A percentile compares a stretch with the other conserved stretches of the same genome.
phyloP scores from a whole-genome alignment of 2,797 vertebrate species.

The Pseudochaenichthys georgianus region DNA sequence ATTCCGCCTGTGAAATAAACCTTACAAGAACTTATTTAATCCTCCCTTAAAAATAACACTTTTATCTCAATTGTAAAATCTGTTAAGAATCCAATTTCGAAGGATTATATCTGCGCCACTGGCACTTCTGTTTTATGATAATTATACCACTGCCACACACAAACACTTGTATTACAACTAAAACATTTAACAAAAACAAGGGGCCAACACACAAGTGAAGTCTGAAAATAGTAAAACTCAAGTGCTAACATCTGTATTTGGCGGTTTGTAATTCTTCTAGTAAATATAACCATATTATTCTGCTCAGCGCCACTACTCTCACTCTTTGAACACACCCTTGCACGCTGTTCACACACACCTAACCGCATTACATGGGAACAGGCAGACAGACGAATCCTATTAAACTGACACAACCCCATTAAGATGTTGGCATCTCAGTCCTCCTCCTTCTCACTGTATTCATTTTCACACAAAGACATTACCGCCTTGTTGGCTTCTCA shows the following conservation, averaged over 20 bases:
- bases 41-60: background rate
- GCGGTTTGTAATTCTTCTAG: background rate
- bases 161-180: conserved; percentile 6
- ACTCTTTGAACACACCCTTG: conserved; percentile 5
- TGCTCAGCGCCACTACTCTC: background rate
- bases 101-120: background rate
- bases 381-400: conserved; percentile 36
- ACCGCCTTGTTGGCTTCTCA: conserved; percentile 46
- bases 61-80: conserved; percentile 26
- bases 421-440: conserved; percentile 44
- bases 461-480: conserved; percentile 60
- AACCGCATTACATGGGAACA: conserved; percentile 10
- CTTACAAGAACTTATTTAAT: conserved; percentile 1
- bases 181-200: conserved; percentile 11
- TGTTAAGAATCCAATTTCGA: conserved; percentile 1
- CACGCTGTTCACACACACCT: conserved; percentile 7
- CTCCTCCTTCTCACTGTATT: conserved; percentile 45
- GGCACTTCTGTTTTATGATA: background rate
- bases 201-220: background rate
- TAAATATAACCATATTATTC: conserved; percentile 12
- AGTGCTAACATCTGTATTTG: background rate
- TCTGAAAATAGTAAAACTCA: background rate
- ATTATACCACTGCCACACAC: conserved; percentile 14
- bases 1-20: background rate
- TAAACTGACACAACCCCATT: conserved; percentile 51